Conservation (phyloP, 1,140 invertebrate genomes). For the Drosophila ogumai region DNA sequence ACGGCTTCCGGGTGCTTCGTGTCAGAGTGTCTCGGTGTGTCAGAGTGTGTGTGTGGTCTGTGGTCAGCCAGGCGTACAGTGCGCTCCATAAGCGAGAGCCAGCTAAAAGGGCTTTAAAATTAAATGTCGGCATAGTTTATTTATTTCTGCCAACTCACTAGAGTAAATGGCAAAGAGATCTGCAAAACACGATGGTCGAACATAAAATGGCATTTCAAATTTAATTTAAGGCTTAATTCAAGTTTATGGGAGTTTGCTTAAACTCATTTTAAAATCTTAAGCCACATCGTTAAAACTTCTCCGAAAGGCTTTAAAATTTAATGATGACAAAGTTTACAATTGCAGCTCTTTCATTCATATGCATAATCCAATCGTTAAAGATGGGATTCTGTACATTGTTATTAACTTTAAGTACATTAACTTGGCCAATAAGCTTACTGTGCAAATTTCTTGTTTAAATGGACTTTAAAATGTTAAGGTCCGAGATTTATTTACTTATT, state of each 20-base stretch:
- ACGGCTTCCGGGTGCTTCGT: background rate
- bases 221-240: background rate
- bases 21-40: background rate
- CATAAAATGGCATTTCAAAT: slow-evolving; percentile 2
- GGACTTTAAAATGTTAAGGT: slow-evolving; percentile 26
- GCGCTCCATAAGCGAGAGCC: slow-evolving; percentile 16
- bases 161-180: slow-evolving; percentile 33
- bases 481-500: slow-evolving; percentile 18
- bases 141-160: slow-evolving; percentile 43
- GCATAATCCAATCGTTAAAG: slow-evolving; percentile 1
- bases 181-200: background rate
- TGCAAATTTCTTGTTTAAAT: slow-evolving; percentile 2
- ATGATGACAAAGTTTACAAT: background rate
- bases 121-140: slow-evolving; percentile 21
- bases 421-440: background rate
- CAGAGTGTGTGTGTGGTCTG: slow-evolving; percentile 18
- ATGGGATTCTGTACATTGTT: background rate
- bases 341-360: background rate
- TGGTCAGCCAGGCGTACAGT: slow-evolving; percentile 43
- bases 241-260: background rate
- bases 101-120: slow-evolving; percentile 24
- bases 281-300: slow-evolving; percentile 2
- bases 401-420: too few species aligned
- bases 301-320: background rate
- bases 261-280: background rate